phyloP scores from a whole-genome alignment of 2,888 invertebrate species.

The Allophyes oxyacanthae region DNA sequence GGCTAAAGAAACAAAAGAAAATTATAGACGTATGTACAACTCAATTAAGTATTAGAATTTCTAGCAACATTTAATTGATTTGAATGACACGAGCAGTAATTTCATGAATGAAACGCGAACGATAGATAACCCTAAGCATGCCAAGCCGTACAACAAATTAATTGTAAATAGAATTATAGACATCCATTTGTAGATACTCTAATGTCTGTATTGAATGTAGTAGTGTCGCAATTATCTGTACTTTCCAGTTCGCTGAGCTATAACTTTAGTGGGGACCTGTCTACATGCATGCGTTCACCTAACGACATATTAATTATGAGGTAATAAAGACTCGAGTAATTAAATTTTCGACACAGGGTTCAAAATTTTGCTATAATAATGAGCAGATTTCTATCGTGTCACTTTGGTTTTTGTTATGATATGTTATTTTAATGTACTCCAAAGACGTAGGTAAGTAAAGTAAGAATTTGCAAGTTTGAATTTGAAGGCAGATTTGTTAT shows the following conservation, averaged over 20 bases:
- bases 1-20: not conserved
- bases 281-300: conserved; percentile 26
- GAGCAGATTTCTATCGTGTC: not conserved
- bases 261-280: conserved; percentile 47
- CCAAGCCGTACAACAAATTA: conserved; percentile 32
- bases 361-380: conserved; percentile 11
- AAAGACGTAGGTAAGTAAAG: no score
- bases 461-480: no score
- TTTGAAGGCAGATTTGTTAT: no score
- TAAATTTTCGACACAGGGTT: conserved; percentile 14
- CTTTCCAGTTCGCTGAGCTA: conserved; percentile 67
- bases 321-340: conserved; percentile 16
- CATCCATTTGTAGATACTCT: conserved; percentile 38
- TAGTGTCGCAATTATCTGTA: conserved; percentile 65
- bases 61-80: conserved; percentile 28
- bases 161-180: conserved; percentile 36
- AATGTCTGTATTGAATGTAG: conserved; percentile 52
- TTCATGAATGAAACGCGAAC: conserved; percentile 39
- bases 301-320: conserved; percentile 20
- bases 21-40: conserved; percentile 9
- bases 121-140: conserved; percentile 31
- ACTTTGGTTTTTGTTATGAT: not conserved
- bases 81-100: conserved; percentile 32
- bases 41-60: conserved; percentile 19
- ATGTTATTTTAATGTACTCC: no score